Base-by-base conservation (phyloP, 2,113 vertebrate species). In the Dermatemys mawii region DNA sequence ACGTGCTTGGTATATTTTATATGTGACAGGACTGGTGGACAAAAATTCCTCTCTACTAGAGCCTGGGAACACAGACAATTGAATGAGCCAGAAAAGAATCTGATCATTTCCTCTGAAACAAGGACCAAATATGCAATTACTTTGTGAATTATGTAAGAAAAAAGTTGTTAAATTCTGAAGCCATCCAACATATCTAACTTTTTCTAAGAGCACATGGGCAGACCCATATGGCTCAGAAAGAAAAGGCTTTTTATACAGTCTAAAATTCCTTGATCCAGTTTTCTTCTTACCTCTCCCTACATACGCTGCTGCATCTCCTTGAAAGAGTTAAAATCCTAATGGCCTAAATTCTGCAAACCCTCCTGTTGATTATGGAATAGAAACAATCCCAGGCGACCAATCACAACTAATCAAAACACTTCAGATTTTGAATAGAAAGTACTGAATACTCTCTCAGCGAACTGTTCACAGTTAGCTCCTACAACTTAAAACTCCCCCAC, bases 21-120 rank as follows among this genome's bases (percentile, higher is more conserved):
- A 46, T 2, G 8, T 10, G 22, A 46, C 29, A 0, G 0, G 1
- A 8, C 9, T 2, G 6, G 44, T 0, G 2, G 73, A 63, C 89
- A 16, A 2, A 35, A 60, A 60, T 60, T 29, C 57, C 29, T 60
- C 1, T 27, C 41, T 44, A 29, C n/a, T n/a, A n/a, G 81, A 75
- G 24, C 21, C 38, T 38, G 24, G 70, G 70, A 38, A 24, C 70
- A 63, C 54, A 48, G 57, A 38, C 10, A 53, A 73, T 32, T 60
- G 57, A 60, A 60, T 14, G 29, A 60, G 57, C 57, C 57, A 60
- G 57, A 60, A 29, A 60, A 63, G 4, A 73, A 53, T n/a, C 80
- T 73, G 54, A 70, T 35, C 0, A 0, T n/a, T 27, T 16, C 46
- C 81, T 81, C 50, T 48, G 54, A 86, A 81, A 90, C 10, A 27